Evolutionary conservation across 2,113 vertebrate genomes (phyloP), one percentile per base, ranked within the genome.

Genomic region (Saimiri boliviensis): DNA sequence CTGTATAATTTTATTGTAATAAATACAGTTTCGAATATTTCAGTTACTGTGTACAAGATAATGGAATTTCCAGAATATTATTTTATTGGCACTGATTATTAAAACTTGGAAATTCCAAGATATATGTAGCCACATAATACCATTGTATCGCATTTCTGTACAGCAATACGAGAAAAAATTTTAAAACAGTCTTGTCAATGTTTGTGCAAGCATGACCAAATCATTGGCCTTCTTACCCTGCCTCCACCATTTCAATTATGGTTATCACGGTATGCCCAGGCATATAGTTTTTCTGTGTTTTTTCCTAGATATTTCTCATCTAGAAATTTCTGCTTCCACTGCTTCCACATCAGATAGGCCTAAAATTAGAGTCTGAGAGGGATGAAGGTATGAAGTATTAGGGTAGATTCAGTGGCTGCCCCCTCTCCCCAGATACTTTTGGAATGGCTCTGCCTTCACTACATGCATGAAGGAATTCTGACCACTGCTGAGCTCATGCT

Each of bases 391-490:
- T 35, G 14, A 20, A 54, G 14, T 6, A 6, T 6, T 93, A 49
- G 20, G 47, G n/a, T 3, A 19, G 23, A 47, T 25, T 10, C 49
- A 73, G 91, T 58, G 19, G 25, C 35, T 86, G 23, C 14, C 30
- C n/a, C 32, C 32, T 56, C 13, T 32, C 27, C 42, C 42, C 42
- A 47, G 12, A 30, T 17, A 56, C 0, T 47, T n/a, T 16, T 21
- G 17, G 58, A 9, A 32, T 2, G 10, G 32, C 3, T 47, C 25
- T 35, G 6, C 13, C 32, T 54, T 66, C n/a, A 66, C 83, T n/a
- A 79, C 71, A 77, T 42, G n/a, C 32, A 10, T 19, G 27, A 74
- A 93, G 21, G 73, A 93, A 68, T 86, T 70, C 58, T n/a, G 58
- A 93, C 60, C 21, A 14, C 45, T 3, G 47, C 73, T 54, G 58